phyloP scores from a whole-genome alignment of 2,888 invertebrate genomes.

The Alloscopus bannaensis region DNA sequence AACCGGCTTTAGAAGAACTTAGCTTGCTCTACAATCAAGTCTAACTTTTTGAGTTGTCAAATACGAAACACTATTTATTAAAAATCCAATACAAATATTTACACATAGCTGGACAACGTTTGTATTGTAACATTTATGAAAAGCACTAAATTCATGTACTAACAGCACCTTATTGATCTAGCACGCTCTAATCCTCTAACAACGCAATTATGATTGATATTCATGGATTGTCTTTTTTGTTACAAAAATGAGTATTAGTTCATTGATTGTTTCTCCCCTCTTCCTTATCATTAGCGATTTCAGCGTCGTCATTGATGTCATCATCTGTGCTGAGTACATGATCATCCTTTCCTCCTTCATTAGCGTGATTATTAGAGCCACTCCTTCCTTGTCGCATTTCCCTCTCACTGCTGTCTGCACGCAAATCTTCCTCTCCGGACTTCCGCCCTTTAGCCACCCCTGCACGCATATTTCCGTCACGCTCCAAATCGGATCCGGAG shows the following conservation, averaged over 20 bases:
- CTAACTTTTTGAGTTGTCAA: too few species aligned
- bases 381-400: slow-evolving; percentile 9
- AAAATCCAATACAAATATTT: too few species aligned
- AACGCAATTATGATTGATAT: neutral
- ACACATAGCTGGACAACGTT: too few species aligned
- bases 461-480: neutral
- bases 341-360: neutral
- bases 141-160: too few species aligned
- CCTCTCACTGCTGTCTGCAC: neutral
- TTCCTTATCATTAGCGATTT: slow-evolving; percentile 37
- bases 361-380: slow-evolving; percentile 11
- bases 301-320: slow-evolving; percentile 45
- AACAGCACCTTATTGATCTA: too few species aligned
- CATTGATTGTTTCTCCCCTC: slow-evolving; percentile 1
- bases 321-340: slow-evolving; percentile 14
- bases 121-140: too few species aligned
- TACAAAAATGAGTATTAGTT: neutral
- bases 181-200: too few species aligned
- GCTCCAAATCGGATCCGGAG: slow-evolving; percentile 27
- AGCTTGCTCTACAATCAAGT: too few species aligned
- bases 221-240: slow-evolving; percentile 9
- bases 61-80: too few species aligned
- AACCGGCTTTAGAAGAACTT: slow-evolving; percentile 30
- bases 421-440: neutral
- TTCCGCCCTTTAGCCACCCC: neutral